Evolutionary conservation across 1,140 invertebrate species (phyloP).

Genomic region (Zaprionus ornatus): DNA sequence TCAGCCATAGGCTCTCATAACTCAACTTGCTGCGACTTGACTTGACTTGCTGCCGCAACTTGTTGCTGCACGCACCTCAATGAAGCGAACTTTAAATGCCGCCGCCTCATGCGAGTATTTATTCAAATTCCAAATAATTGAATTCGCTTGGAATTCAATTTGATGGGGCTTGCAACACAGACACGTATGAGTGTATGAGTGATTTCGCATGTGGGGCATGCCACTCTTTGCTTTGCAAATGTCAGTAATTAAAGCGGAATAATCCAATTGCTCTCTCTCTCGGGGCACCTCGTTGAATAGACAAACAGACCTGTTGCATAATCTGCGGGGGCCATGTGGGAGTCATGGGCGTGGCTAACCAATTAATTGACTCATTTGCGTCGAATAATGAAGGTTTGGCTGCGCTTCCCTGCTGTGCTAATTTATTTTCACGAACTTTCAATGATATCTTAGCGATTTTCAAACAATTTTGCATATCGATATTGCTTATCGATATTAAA

Average conservation of each 20-base stretch:
- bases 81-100: conserved; percentile 42
- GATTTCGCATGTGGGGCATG: conserved; percentile 50
- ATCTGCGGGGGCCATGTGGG: conserved; percentile 18
- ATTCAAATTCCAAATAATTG: conserved; percentile 37
- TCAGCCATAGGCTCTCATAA: conserved; percentile 28
- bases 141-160: conserved; percentile 31
- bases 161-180: conserved; percentile 18
- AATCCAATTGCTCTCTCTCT: background rate
- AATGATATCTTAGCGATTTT: conserved; percentile 29
- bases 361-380: conserved; percentile 40
- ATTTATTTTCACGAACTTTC: conserved; percentile 8
- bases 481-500: background rate
- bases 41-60: background rate
- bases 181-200: background rate
- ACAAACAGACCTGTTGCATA: background rate
- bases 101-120: conserved; percentile 27
- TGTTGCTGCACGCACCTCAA: conserved; percentile 39
- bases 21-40: conserved; percentile 10
- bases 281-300: background rate
- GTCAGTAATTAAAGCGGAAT: conserved; percentile 46
- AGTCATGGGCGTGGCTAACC: conserved; percentile 21
- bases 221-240: conserved; percentile 42
- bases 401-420: background rate
- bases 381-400: conserved; percentile 1
- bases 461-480: conserved; percentile 37